phyloP scores from a whole-genome alignment of 2,797 vertebrate genomes.

The Enteromius mattozi region DNA sequence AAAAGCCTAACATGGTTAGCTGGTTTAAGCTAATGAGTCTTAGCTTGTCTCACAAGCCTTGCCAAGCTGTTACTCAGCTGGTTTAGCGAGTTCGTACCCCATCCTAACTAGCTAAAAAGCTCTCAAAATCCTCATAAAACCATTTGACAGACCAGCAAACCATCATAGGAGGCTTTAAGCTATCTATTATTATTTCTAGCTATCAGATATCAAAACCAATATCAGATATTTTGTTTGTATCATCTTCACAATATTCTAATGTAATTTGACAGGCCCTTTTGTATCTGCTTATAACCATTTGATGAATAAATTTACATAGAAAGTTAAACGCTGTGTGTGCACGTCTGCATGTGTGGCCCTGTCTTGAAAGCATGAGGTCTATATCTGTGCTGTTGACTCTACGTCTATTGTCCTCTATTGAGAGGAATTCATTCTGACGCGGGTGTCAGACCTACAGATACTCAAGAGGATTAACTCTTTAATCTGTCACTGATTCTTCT shows the following conservation, averaged over 20 bases:
- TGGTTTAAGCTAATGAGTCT: neutral
- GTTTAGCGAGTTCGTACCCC: neutral
- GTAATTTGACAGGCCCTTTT: slow-evolving; percentile 1
- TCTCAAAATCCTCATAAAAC: neutral
- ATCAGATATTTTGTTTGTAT: neutral
- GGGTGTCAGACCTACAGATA: slow-evolving; percentile 38
- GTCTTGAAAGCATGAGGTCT: slow-evolving; percentile 20
- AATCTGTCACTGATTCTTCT: slow-evolving; percentile 54
- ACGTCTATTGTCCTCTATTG: slow-evolving; percentile 35
- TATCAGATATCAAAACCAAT: neutral
- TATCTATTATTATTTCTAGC: neutral
- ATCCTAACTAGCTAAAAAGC: neutral
- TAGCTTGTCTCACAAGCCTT: neutral
- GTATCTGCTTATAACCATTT: neutral
- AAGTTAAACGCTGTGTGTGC: neutral
- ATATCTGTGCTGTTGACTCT: slow-evolving; percentile 35
- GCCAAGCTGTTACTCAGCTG: neutral
- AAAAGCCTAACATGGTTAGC: neutral
- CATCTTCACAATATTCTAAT: neutral
- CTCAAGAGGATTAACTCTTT: slow-evolving; percentile 54
- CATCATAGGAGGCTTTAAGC: neutral
- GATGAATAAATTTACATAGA: neutral
- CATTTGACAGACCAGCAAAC: neutral
- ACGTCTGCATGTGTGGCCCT: slow-evolving; percentile 11
- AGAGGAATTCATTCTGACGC: slow-evolving; percentile 34